Evolutionary conservation across 2,888 invertebrate genomes (phyloP).

Genomic region (Calephelis perditalis): DNA sequence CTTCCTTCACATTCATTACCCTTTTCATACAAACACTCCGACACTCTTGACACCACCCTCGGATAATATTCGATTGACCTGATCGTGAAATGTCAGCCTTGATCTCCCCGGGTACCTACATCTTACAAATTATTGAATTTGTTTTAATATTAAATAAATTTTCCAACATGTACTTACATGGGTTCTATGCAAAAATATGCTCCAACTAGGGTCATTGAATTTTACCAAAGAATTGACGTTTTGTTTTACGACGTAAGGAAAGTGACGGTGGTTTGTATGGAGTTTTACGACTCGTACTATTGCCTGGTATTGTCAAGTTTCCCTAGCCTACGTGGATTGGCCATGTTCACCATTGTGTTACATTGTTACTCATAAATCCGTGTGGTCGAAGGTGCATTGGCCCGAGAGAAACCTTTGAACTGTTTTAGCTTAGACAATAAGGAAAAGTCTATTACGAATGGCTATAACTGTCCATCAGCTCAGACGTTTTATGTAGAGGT

Average conservation of each 20-base stretch:
- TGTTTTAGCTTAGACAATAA: slow-evolving; percentile 19
- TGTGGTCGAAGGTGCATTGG: slow-evolving; percentile 18
- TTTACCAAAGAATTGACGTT: slow-evolving; percentile 13
- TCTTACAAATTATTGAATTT: too few species aligned
- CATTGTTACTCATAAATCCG: slow-evolving; percentile 25
- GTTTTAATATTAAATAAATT: too few species aligned
- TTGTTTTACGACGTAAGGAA: slow-evolving; percentile 29
- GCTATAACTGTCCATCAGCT: slow-evolving; percentile 18
- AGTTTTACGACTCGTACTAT: slow-evolving; percentile 32
- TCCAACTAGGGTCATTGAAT: slow-evolving; percentile 5
- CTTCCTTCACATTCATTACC: too few species aligned
- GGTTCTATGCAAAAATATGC: not conserved
- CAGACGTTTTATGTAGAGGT: slow-evolving; percentile 7
- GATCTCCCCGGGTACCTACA: too few species aligned
- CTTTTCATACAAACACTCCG: too few species aligned
- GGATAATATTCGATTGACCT: too few species aligned
- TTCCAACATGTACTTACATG: too few species aligned
- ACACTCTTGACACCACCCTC: too few species aligned
- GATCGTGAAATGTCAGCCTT: too few species aligned
- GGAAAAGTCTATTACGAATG: slow-evolving; percentile 16
- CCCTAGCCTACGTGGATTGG: slow-evolving; percentile 32
- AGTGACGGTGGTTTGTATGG: slow-evolving; percentile 32
- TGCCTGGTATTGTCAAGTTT: slow-evolving; percentile 34
- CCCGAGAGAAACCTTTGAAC: slow-evolving; percentile 19
- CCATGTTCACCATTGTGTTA: slow-evolving; percentile 29